These are phyloP conservation scores for Calypte anna DNA, from an alignment of 2,113 vertebrate genomes.

Conservation along the genomic window DNA sequence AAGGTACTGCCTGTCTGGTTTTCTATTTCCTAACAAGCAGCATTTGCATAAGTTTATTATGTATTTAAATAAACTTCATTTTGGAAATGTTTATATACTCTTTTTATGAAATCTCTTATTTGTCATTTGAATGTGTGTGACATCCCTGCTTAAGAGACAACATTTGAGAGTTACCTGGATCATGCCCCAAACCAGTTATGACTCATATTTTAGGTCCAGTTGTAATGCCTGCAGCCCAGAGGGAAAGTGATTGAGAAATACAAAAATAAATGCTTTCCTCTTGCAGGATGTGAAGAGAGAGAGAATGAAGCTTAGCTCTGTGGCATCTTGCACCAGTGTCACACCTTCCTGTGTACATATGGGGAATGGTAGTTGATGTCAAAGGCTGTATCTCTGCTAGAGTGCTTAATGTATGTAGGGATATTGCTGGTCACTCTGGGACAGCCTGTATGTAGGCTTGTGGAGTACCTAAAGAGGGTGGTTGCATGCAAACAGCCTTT, in stretches of 20 bases:
- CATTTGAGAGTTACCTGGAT: not conserved
- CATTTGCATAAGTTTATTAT: not conserved
- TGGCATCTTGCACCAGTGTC: not conserved
- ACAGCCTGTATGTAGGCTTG: not conserved
- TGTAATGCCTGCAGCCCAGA: not conserved
- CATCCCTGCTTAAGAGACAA: not conserved
- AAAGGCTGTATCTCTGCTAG: not conserved
- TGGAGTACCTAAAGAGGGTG: not conserved
- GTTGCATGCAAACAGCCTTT: not conserved
- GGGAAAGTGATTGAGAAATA: not conserved
- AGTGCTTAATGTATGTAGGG: rapidly evolving
- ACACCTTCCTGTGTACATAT: not conserved
- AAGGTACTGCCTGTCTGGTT: conserved; percentile 66
- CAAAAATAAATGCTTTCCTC: not conserved
- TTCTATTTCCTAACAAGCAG: not conserved
- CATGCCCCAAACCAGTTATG: not conserved
- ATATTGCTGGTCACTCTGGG: not conserved
- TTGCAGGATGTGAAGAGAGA: not conserved
- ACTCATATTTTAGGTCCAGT: not conserved
- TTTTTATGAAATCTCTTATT: not conserved
- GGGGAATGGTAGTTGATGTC: not conserved
- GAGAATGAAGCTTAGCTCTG: not conserved
- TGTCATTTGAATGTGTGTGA: not conserved
- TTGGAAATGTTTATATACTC: not conserved
- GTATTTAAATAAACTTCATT: not conserved